Percentiles rank a stretch among this genome's conserved stretches.
phyloP scores from a whole-genome alignment of 92 coral and sea anemone genomes.

The Zoanthus solanderi region DNA sequence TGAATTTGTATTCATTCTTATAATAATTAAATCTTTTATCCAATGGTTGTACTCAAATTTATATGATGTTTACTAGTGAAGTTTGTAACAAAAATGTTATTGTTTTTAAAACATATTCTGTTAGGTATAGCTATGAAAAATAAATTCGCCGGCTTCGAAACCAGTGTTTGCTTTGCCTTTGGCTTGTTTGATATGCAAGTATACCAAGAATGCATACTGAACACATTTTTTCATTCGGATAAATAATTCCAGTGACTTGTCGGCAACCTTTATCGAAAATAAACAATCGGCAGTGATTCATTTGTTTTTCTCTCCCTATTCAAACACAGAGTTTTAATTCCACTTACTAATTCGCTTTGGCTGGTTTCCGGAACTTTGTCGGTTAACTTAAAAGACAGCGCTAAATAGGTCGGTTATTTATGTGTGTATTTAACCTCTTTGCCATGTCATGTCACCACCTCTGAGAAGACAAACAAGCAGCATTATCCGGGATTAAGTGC shows the following conservation, averaged over 20 bases:
- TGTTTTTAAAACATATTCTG: not conserved
- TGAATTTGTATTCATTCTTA: not conserved
- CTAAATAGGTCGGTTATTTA: constrained; percentile 9
- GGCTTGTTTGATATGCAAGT: not conserved
- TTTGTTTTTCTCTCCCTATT: constrained; percentile 1
- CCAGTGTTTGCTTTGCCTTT: not conserved
- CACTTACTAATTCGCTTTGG: constrained; percentile 27
- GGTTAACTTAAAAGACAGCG: constrained; percentile 40
- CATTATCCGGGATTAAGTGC: constrained; percentile 32
- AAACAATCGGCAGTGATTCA: constrained; percentile 2
- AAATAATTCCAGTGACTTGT: not conserved
- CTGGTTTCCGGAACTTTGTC: constrained; percentile 19
- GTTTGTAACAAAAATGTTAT: not conserved
- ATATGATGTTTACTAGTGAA: not conserved
- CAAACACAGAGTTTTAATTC: constrained; percentile 9
- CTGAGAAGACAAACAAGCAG: constrained; percentile 16
- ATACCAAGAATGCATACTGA: not conserved
- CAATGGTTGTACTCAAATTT: not conserved
- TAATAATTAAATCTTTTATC: not conserved
- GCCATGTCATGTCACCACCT: not conserved
- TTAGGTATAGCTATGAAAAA: not conserved
- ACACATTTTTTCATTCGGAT: not conserved
- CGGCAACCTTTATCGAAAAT: constrained; percentile 31
- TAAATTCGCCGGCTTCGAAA: no score
- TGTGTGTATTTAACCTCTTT: not conserved